Evolutionary conservation across 2,888 invertebrate species (phyloP).

Genomic region (Drosophila mulleri): DNA sequence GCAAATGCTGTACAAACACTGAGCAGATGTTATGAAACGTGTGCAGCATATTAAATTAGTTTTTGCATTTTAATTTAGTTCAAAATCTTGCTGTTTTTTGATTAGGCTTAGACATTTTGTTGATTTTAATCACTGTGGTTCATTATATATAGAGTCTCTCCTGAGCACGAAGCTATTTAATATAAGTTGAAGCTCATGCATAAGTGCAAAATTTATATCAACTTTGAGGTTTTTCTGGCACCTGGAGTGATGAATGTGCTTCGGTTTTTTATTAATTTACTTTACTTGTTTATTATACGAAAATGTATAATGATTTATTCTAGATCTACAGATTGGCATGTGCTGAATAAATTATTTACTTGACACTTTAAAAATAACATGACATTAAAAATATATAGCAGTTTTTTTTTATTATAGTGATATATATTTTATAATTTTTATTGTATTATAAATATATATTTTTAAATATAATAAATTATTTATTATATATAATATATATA

Average conservation of each 20-base stretch:
- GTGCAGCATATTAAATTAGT: neutral
- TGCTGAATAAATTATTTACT: neutral
- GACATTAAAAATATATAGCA: no score
- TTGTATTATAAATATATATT: no score
- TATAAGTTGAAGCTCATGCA: neutral
- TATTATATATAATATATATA: no score
- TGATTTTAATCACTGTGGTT: conserved; percentile 1
- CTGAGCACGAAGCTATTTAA: neutral
- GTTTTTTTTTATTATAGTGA: no score
- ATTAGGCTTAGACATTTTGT: neutral
- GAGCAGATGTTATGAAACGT: conserved; percentile 1
- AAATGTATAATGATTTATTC: neutral
- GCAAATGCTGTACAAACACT: neutral
- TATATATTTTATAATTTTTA: no score
- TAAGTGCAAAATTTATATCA: neutral
- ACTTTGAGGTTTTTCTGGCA: neutral
- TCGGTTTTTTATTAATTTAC: neutral
- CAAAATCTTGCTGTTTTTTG: neutral
- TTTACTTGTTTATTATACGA: neutral
- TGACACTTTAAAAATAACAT: no score
- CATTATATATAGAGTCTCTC: neutral
- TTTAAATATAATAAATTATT: no score
- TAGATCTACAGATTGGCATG: neutral
- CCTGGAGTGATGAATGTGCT: neutral
- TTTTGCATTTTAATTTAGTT: conserved; percentile 12